Evolutionary conservation across 2,113 vertebrate genomes (phyloP).

Genomic region (Rhynchomys soricoides): DNA sequence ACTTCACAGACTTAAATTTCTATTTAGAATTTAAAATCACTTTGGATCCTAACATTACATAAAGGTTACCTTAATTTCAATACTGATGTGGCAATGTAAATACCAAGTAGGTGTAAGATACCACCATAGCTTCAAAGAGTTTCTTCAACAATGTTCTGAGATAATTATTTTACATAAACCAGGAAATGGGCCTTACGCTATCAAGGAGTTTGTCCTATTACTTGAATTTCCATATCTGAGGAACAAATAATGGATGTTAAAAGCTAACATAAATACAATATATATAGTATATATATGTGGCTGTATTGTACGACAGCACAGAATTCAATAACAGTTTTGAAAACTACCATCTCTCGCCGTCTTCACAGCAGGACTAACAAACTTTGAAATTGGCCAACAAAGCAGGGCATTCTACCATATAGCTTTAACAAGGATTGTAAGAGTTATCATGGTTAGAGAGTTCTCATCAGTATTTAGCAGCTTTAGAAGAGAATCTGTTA

Average conservation of each 20-base stretch:
- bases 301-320: not conserved
- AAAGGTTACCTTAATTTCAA: not conserved
- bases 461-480: slow-evolving; percentile 82
- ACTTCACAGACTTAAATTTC: slow-evolving; percentile 42
- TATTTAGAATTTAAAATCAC: slow-evolving; percentile 5
- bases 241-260: slow-evolving; percentile 41
- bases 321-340: not conserved
- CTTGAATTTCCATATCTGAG: slow-evolving; percentile 47
- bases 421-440: slow-evolving; percentile 73
- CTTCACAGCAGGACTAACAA: slow-evolving; percentile 50
- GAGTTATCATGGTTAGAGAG: slow-evolving; percentile 81
- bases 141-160: slow-evolving; percentile 4
- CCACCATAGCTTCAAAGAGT: slow-evolving; percentile 33
- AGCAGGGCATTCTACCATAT: slow-evolving; percentile 68
- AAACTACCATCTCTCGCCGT: slow-evolving; percentile 32
- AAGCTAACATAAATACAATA: not conserved
- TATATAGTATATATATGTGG: not conserved
- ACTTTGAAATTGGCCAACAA: slow-evolving; percentile 72
- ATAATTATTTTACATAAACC: slow-evolving; percentile 32
- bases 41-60: slow-evolving; percentile 54
- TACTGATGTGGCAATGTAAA: slow-evolving; percentile 37
- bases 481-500: slow-evolving; percentile 86
- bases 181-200: not conserved
- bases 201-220: slow-evolving; percentile 36
- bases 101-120: slow-evolving; percentile 24